These are phyloP conservation scores for Xenops minutus DNA, from an alignment of 2,797 vertebrate species.

Conservation along the genomic window DNA sequence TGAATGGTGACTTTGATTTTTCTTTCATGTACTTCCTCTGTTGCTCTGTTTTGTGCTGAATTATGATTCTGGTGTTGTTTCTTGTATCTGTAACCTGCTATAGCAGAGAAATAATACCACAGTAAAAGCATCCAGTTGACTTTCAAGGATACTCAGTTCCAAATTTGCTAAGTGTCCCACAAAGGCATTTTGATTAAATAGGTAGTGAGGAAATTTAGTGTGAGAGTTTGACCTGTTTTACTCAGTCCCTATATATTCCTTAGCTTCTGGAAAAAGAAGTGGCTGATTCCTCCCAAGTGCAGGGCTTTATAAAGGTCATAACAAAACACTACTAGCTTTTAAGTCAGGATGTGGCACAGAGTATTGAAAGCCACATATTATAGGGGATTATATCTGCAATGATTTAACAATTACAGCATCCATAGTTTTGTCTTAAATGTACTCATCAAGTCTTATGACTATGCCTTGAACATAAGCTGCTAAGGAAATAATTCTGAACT, in stretches of 20 bases:
- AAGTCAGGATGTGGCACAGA: neutral
- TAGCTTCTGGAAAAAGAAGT: neutral
- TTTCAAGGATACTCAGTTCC: neutral
- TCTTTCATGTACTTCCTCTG: neutral
- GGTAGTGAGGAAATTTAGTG: neutral
- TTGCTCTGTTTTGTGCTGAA: neutral
- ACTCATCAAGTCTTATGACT: neutral
- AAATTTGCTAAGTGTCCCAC: neutral
- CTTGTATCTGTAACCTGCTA: neutral
- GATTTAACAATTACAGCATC: neutral
- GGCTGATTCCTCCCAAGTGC: neutral
- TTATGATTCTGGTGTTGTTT: neutral
- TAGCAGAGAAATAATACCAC: neutral
- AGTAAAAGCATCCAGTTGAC: neutral
- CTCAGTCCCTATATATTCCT: neutral
- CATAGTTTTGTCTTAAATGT: neutral
- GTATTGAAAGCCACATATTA: neutral
- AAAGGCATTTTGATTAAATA: neutral
- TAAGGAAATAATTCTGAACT: neutral
- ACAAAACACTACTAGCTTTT: neutral
- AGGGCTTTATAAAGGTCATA: neutral
- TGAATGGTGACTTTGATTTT: neutral
- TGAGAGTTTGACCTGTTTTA: neutral
- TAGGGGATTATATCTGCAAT: neutral
- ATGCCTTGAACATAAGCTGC: neutral